These are phyloP conservation scores for Zaprionus inermis DNA, from an alignment of 1,140 invertebrate species.

Conservation along the genomic window DNA sequence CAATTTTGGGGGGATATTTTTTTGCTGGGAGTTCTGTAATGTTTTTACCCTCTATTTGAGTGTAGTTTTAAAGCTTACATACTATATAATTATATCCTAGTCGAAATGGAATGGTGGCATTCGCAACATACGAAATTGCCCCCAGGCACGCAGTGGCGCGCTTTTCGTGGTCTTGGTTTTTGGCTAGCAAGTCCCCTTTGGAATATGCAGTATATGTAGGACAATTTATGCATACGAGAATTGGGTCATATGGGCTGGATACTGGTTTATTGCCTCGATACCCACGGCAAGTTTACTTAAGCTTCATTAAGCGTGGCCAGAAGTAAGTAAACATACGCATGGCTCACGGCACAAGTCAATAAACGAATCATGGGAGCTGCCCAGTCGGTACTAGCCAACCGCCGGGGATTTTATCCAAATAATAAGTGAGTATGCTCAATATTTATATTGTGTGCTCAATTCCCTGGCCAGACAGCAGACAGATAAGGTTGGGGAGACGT, in stretches of 20 bases:
- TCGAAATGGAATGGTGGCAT: neutral
- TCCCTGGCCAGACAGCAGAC: slow-evolving; percentile 1
- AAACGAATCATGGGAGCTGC: slow-evolving; percentile 29
- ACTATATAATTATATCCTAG: neutral
- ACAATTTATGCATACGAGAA: slow-evolving; percentile 59
- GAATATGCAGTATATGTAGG: slow-evolving; percentile 12
- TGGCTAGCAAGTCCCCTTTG: neutral
- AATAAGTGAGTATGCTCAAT: slow-evolving; percentile 5
- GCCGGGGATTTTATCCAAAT: neutral
- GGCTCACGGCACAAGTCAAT: slow-evolving; percentile 51
- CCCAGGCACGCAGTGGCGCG: neutral
- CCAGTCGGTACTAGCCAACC: slow-evolving; percentile 2
- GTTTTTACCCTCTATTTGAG: neutral
- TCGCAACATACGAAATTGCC: neutral
- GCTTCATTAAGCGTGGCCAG: slow-evolving; percentile 56
- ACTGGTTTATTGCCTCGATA: slow-evolving; percentile 26
- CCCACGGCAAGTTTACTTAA: slow-evolving; percentile 48
- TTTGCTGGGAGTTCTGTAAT: neutral
- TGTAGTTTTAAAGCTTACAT: neutral
- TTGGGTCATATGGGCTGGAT: slow-evolving; percentile 64
- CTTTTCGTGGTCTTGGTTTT: neutral
- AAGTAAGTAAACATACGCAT: slow-evolving; percentile 45
- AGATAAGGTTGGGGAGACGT: too few relatives aligned
- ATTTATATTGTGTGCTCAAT: neutral
- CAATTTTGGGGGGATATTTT: neutral